Conservation (phyloP, 2,888 invertebrate genomes). For the Trichogramma dendrolimi region DNA sequence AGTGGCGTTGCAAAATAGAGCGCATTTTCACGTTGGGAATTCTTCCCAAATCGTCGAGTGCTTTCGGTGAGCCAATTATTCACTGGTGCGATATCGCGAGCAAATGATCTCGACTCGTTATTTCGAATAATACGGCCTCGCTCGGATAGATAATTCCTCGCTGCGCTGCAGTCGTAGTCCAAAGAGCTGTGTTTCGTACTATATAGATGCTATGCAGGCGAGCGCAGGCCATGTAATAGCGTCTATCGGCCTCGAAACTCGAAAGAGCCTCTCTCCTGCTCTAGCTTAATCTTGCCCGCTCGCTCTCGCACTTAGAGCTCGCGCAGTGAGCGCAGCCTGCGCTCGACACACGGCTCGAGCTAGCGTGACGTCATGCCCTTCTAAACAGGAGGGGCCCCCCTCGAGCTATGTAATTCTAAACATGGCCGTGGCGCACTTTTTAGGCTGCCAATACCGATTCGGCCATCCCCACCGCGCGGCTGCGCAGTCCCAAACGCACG, state of each 20-base stretch:
- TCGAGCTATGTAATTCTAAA: constrained; percentile 38
- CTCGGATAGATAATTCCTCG: no score
- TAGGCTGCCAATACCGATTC: constrained; percentile 46
- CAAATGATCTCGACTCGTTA: no score
- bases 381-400: constrained; percentile 51
- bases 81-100: no score
- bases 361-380: constrained; percentile 50
- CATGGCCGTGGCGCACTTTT: constrained; percentile 47
- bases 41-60: no score
- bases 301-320: constrained; percentile 9
- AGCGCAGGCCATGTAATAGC: no score
- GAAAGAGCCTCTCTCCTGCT: constrained; percentile 22
- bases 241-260: constrained; percentile 23
- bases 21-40: no score
- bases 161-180: no score
- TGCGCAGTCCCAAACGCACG: constrained; percentile 36
- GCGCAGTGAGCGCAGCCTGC: constrained; percentile 7
- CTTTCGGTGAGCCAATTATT: no score
- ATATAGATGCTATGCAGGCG: no score
- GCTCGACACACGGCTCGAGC: constrained; percentile 20
- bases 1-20: no score
- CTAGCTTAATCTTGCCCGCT: neutral
- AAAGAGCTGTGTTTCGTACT: no score
- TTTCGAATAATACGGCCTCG: no score
- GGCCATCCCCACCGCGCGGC: constrained; percentile 33